Conservation (phyloP, 2,113 vertebrate species). For the Eurypyga helias region DNA sequence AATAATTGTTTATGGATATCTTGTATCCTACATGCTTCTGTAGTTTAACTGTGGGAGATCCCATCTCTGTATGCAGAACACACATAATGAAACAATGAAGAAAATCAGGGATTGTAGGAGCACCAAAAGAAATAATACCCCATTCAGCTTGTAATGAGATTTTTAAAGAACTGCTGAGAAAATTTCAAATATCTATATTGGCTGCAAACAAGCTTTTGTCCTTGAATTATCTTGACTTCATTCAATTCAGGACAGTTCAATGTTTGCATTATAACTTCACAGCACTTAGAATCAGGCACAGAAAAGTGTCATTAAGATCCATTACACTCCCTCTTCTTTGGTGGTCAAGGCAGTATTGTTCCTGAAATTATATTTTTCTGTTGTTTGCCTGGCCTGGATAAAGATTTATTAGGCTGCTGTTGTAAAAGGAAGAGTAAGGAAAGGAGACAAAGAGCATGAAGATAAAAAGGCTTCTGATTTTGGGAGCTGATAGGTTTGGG, state of each 20-base stretch:
- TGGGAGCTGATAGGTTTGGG: background rate
- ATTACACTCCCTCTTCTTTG: background rate
- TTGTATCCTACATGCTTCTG: background rate
- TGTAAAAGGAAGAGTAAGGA: background rate
- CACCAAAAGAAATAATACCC: background rate
- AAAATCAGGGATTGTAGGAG: background rate
- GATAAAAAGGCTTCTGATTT: background rate
- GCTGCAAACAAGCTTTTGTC: conserved; percentile 20
- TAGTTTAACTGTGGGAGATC: background rate
- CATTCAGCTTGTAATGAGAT: background rate
- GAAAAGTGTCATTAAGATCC: background rate
- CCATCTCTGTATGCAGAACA: background rate
- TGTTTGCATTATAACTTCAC: conserved; percentile 1
- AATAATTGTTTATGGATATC: background rate
- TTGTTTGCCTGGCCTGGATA: background rate
- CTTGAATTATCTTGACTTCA: conserved; percentile 21
- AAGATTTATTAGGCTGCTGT: background rate
- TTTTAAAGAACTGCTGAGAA: conserved; percentile 20
- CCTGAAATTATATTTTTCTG: background rate
- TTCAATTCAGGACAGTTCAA: background rate
- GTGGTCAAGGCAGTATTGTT: background rate
- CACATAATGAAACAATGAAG: background rate
- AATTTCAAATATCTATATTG: background rate
- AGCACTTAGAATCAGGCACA: background rate
- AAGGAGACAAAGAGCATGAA: background rate